These are phyloP conservation scores for Morone chrysops DNA, from an alignment of 2,113 vertebrate genomes.

Conservation along the genomic window DNA sequence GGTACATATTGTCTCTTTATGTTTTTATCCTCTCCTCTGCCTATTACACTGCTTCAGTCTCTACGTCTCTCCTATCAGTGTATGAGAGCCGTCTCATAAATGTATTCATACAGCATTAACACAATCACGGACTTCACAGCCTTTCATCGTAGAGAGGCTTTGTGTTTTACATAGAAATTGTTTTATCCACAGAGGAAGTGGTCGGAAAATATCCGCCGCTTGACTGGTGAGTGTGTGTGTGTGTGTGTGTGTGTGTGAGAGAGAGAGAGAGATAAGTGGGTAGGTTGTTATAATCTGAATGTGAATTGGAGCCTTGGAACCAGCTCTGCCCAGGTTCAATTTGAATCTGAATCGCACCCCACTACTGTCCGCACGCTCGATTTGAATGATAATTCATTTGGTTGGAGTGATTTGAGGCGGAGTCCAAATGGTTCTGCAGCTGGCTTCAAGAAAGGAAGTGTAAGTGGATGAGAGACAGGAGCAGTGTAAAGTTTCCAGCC, in stretches of 20 bases:
- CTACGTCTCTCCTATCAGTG: background rate
- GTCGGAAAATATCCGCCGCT: slow-evolving; percentile 26
- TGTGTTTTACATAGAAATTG: slow-evolving; percentile 32
- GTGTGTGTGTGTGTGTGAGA: background rate
- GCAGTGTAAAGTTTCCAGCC: background rate
- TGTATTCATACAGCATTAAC: slow-evolving; percentile 17
- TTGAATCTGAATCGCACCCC: slow-evolving; percentile 8
- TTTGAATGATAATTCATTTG: slow-evolving; percentile 13
- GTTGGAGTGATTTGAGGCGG: background rate
- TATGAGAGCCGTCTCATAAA: slow-evolving; percentile 4
- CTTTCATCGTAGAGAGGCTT: slow-evolving; percentile 24
- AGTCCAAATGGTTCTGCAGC: slow-evolving; percentile 3
- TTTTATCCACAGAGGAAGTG: slow-evolving; percentile 10
- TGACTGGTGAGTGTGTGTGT: background rate
- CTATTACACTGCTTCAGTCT: slow-evolving; percentile 12
- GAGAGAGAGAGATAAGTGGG: background rate
- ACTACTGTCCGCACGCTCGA: background rate
- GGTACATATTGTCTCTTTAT: background rate
- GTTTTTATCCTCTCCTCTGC: background rate
- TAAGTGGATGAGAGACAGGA: background rate
- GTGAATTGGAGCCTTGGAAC: slow-evolving; percentile 6
- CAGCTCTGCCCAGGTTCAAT: slow-evolving; percentile 14
- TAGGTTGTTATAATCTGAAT: slow-evolving; percentile 16
- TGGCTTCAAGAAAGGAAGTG: background rate
- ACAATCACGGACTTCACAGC: slow-evolving; percentile 6